Conservation (phyloP, 2,113 vertebrate genomes). For the Apodemus speciosus region DNA sequence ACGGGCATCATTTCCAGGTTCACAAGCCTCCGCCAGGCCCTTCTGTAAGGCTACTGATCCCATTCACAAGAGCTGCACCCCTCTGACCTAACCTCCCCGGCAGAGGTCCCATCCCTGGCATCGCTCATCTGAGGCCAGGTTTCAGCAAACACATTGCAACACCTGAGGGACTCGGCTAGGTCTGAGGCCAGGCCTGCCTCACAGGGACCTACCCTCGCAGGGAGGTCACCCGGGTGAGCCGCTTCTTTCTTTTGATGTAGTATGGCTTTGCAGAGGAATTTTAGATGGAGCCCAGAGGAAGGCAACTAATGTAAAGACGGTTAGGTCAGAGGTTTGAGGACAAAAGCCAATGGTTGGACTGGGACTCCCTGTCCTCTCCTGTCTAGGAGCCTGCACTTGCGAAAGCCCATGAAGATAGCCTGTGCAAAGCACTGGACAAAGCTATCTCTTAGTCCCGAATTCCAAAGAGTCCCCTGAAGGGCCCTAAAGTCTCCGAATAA, state of each 20-base stretch:
- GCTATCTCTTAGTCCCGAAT: neutral
- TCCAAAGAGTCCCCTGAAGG: neutral
- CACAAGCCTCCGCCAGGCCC: neutral
- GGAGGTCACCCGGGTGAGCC: neutral
- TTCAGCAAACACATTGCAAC: neutral
- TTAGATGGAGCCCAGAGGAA: neutral
- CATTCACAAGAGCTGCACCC: neutral
- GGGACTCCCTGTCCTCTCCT: neutral
- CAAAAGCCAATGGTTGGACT: conserved; percentile 60
- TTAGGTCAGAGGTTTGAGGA: neutral
- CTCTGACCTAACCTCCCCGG: neutral
- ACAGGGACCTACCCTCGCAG: neutral
- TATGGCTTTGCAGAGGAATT: neutral
- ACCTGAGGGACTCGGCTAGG: neutral
- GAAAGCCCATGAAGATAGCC: conserved; percentile 68
- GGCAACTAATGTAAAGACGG: neutral
- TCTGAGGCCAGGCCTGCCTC: neutral
- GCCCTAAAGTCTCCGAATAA: neutral
- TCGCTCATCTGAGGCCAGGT: neutral
- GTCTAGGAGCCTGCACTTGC: conserved; percentile 58
- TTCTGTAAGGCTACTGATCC: neutral
- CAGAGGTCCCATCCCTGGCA: no score
- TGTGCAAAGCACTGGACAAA: neutral
- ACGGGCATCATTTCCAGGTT: neutral
- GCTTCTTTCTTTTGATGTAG: neutral